Conservation (phyloP, 2,797 vertebrate species). For the Diglossa cyanea region DNA sequence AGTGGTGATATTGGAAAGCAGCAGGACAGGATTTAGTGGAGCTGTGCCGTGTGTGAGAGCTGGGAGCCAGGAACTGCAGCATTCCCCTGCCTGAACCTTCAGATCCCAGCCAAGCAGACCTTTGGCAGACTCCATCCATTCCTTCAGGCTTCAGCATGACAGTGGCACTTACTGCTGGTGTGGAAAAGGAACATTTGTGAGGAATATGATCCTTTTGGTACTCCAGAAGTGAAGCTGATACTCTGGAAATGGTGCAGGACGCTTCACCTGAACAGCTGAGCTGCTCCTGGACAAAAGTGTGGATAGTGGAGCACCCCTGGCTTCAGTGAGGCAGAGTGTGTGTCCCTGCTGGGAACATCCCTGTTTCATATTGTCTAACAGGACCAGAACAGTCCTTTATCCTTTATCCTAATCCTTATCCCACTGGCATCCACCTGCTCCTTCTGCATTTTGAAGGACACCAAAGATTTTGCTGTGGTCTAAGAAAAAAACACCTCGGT, state of each 20-base stretch:
- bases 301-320: not conserved
- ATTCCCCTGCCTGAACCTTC: not conserved
- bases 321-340: not conserved
- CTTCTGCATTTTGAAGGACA: not conserved
- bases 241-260: accelerated
- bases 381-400: not conserved
- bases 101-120: not conserved
- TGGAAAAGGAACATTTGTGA: not conserved
- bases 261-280: not conserved
- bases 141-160: not conserved
- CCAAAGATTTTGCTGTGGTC: not conserved
- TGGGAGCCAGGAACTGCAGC: not conserved
- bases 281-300: not conserved
- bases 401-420: not conserved
- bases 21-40: not conserved
- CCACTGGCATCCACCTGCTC: accelerated
- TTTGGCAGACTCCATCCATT: not conserved
- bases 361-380: accelerated
- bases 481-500: not conserved
- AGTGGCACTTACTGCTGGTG: not conserved
- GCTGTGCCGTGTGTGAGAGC: not conserved
- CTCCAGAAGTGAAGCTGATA: not conserved
- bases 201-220: accelerated
- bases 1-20: not conserved
- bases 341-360: not conserved